Base-by-base conservation (phyloP, 2,888 invertebrate genomes). In the Amblyjoppa fuscipennis region DNA sequence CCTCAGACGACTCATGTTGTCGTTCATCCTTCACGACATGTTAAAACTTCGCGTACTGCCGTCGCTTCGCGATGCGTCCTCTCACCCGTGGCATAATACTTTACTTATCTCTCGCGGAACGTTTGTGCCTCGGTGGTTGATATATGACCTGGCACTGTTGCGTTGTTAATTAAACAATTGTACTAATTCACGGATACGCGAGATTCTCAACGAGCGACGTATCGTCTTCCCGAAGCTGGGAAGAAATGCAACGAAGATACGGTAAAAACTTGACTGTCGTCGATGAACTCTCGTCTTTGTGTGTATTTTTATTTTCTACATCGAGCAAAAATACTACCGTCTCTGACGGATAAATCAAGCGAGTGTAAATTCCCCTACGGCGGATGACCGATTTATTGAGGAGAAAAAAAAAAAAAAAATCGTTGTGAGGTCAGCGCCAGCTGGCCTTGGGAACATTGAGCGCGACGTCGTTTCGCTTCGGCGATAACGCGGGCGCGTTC, bases 1-100 rank as follows among this genome's bases (percentile, higher is more conserved):
- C 82, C 92, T 90, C 74, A 93, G 73, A 38, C 92, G 91, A 53
- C 89, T 89, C 93, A 93, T 93, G 28, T 77, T 85, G 34, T 85
- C 80, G 53, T 5, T 77, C 83, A 83, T 87, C 76, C 3, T 70
- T 64, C 64, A 64, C 64, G 64, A 64, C 64, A 64, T 64, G 16
- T 34, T n/a, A 13, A 64, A 64, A 64, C 64, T 34, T 64, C 34
- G 34, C 64, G 64, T 3, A 34, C 31, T 31, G 64, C 13, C 64
- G 16, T 64, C 64, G 31, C 16, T 64, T n/a, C n/a, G 64, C 7
- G 31, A 28, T 64, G 31, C 13, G 2, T 64, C 11, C 31, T 64
- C 34, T n/a, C 3, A 34, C 2, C 5, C 16, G 13, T 64, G 64
- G n/a, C 64, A 64, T 64, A 59, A 59, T 28, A 13, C 28, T 16